These are phyloP conservation scores for Drosophila miranda DNA, from an alignment of 1,140 invertebrate genomes.

Conservation along the genomic window DNA sequence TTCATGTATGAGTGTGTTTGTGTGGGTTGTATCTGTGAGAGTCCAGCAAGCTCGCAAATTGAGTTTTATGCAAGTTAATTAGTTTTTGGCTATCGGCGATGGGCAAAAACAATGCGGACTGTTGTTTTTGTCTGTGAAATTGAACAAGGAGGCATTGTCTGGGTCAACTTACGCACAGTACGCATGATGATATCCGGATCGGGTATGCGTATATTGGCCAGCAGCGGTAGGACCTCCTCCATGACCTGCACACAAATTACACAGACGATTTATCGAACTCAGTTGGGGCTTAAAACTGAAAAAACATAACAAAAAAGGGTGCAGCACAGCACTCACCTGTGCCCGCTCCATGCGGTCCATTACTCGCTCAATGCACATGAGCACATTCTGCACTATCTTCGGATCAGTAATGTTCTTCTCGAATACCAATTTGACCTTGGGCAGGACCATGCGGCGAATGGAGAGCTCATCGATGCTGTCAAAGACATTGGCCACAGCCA, in stretches of 20 bases:
- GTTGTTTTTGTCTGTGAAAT: slow-evolving; percentile 11
- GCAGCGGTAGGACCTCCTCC: slow-evolving; percentile 94
- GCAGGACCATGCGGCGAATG: slow-evolving; percentile 91
- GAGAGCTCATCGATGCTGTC: slow-evolving; percentile 93
- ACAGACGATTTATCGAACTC: not conserved
- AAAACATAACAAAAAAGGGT: too few species aligned
- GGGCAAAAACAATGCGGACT: slow-evolving; percentile 18
- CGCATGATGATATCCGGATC: slow-evolving; percentile 92
- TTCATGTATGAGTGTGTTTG: not conserved
- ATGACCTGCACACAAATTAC: slow-evolving; percentile 85
- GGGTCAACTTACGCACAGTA: slow-evolving; percentile 90
- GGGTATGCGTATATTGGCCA: slow-evolving; percentile 93
- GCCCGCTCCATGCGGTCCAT: slow-evolving; percentile 92
- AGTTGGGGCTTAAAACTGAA: too few species aligned
- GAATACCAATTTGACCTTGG: slow-evolving; percentile 93
- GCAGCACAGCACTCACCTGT: slow-evolving; percentile 82
- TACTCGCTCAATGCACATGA: slow-evolving; percentile 90
- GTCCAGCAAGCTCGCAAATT: slow-evolving; percentile 18
- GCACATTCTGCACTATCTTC: slow-evolving; percentile 89
- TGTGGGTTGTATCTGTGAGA: slow-evolving; percentile 3
- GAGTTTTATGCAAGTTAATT: slow-evolving; percentile 52
- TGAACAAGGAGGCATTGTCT: slow-evolving; percentile 15
- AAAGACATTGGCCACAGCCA: slow-evolving; percentile 93
- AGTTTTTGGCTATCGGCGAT: slow-evolving; percentile 41
- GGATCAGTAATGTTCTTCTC: slow-evolving; percentile 92